Evolutionary conservation across 2,888 invertebrate genomes (phyloP).

Genomic region (Heliconius erato): DNA sequence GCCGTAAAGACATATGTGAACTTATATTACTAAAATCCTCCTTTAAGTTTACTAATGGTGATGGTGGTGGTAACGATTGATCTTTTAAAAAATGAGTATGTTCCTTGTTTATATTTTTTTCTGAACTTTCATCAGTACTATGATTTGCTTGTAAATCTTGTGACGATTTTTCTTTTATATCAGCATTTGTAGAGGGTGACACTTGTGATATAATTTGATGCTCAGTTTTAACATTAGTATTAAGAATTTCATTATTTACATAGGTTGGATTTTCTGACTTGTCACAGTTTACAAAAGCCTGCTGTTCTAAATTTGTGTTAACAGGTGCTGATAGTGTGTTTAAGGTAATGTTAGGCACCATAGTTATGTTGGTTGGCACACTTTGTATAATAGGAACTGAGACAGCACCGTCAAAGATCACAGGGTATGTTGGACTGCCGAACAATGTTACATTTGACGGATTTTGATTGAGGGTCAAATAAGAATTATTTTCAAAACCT

Average conservation of each 20-base stretch:
- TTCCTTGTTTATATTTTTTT: background rate
- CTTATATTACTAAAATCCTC: background rate
- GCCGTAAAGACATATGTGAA: background rate
- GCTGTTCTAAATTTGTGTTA: background rate
- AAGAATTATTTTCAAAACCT: slow-evolving; percentile 56
- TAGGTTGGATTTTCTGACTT: background rate
- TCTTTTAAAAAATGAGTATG: background rate
- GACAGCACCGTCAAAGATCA: slow-evolving; percentile 63
- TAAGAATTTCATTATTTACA: background rate
- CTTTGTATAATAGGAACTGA: slow-evolving; percentile 52
- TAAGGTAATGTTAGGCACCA: slow-evolving; percentile 24
- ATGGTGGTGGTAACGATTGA: background rate
- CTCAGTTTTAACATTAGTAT: background rate
- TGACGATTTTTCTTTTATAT: background rate
- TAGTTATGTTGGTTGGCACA: slow-evolving; percentile 38
- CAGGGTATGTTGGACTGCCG: slow-evolving; percentile 64
- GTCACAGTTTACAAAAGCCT: background rate
- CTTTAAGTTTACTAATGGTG: background rate
- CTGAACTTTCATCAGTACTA: slow-evolving; percentile 2
- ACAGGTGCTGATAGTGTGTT: background rate
- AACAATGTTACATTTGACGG: slow-evolving; percentile 63
- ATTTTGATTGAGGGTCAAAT: slow-evolving; percentile 57
- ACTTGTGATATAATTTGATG: background rate
- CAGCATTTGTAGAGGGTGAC: background rate
- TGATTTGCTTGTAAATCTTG: background rate